Evolutionary conservation across 2,888 invertebrate genomes (phyloP), one percentile per base, ranked within the genome.

Genomic region (Mayetiola destructor): DNA sequence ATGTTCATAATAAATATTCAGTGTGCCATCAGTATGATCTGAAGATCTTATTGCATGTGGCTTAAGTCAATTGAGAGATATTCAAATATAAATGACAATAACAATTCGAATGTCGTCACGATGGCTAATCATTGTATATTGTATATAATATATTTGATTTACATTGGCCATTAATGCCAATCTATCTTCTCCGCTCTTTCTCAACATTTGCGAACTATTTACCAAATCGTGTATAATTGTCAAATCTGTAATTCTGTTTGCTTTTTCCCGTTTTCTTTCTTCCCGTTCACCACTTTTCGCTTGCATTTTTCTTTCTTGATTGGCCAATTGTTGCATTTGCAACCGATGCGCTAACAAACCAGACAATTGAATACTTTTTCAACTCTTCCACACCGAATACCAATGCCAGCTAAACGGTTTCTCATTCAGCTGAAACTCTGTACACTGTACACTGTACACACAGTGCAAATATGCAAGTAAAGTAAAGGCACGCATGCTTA

Each of bases 91-190:
- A 16, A 48, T 14, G 48, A 48, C 27, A 16, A 48, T 14, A 27
- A 48, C 27, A 48, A 27, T 48, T 48, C 48, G 29, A 48, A 48
- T 48, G 48, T 48, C 48, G 48, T 48, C 48, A 48, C 48, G 48
- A 48, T 27, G 23, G 48, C 48, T 48, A 48, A 48, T 48, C 48
- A 48, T 48, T 48, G 14, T 48, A 27, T n/a, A 16, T 48, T 48
- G 48, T 48, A 27, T 27, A 48, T 27, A 23, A 48, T 48, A n/a
- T 48, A 27, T 48, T n/a, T 27, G n/a, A n/a, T n/a, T n/a, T n/a
- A n/a, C n/a, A n/a, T n/a, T n/a, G 48, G 48, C 48, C 27, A 48
- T 48, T 48, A 48, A 48, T 48, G 48, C 48, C 48, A 48, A 48
- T 48, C 27, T 48, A 48, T 48, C 48, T 48, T 48, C 27, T 48